Evolutionary conservation across 2,888 invertebrate genomes (phyloP).

Genomic region (Dolomedes plantarius): DNA sequence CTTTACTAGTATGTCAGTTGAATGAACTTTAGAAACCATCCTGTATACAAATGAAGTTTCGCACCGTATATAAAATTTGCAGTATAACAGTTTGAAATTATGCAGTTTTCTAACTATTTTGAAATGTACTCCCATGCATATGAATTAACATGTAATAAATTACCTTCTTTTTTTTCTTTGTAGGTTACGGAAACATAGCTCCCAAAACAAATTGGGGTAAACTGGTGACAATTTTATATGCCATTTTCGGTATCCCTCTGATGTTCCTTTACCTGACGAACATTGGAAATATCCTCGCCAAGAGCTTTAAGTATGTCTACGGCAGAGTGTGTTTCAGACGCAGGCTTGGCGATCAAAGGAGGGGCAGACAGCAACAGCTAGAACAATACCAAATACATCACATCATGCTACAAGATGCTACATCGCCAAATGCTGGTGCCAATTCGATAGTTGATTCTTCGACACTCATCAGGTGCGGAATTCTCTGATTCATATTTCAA

Average conservation of each 20-base stretch:
- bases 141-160: too few relatives aligned
- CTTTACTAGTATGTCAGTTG: too few relatives aligned
- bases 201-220: conserved; percentile 73
- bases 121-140: too few relatives aligned
- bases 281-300: conserved; percentile 85
- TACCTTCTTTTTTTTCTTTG: neutral
- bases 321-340: conserved; percentile 76
- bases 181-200: conserved; percentile 74
- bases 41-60: too few relatives aligned
- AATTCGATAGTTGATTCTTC: conserved; percentile 65
- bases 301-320: conserved; percentile 73
- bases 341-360: conserved; percentile 79
- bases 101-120: too few relatives aligned
- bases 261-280: conserved; percentile 91
- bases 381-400: conserved; percentile 73
- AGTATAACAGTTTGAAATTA: too few relatives aligned
- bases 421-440: conserved; percentile 49
- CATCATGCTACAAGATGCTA: conserved; percentile 70
- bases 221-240: conserved; percentile 81
- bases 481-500: too few relatives aligned
- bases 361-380: conserved; percentile 44
- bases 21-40: too few relatives aligned
- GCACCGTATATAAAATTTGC: too few relatives aligned
- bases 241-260: conserved; percentile 89
- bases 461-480: conserved; percentile 60